Conservation (phyloP, 2,113 vertebrate species). For the Podarcis cretensis region DNA sequence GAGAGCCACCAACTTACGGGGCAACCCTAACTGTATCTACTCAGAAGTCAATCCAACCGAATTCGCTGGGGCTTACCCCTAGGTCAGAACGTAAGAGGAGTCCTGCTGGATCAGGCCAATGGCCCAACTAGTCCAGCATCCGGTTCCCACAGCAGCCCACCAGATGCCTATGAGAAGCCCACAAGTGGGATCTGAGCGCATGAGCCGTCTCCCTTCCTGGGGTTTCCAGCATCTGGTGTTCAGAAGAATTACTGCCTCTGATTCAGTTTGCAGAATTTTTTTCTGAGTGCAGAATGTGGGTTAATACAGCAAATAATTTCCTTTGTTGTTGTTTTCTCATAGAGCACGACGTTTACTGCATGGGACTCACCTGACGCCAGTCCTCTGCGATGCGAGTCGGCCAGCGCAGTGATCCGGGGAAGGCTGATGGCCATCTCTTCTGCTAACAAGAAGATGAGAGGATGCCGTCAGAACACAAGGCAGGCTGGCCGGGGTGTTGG, state of each 20-base stretch:
- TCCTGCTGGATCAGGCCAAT: too few species aligned
- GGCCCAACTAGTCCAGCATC: too few species aligned
- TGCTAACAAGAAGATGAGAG: constrained; percentile 27
- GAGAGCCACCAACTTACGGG: not conserved
- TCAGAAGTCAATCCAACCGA: too few species aligned
- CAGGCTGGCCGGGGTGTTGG: not conserved
- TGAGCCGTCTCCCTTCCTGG: too few species aligned
- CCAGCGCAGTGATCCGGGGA: constrained; percentile 18
- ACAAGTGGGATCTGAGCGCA: too few species aligned
- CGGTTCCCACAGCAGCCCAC: too few species aligned
- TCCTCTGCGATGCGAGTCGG: constrained; percentile 26
- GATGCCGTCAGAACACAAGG: not conserved
- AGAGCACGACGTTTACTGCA: not conserved
- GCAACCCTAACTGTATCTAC: too few species aligned
- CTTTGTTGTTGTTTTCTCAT: not conserved
- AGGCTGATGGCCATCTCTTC: constrained; percentile 43
- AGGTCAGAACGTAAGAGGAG: too few species aligned
- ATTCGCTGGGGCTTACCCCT: too few species aligned
- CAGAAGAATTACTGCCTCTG: too few species aligned
- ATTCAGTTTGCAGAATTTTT: not conserved
- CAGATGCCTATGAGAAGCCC: too few species aligned
- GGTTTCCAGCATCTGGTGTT: too few species aligned
- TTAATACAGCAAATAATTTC: not conserved
- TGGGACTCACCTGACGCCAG: constrained; percentile 3
- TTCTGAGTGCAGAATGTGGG: not conserved